Evolutionary conservation across 2,888 invertebrate species (phyloP), one percentile per base, ranked within the genome.

Genomic region (Acrocyrtus sp.): DNA sequence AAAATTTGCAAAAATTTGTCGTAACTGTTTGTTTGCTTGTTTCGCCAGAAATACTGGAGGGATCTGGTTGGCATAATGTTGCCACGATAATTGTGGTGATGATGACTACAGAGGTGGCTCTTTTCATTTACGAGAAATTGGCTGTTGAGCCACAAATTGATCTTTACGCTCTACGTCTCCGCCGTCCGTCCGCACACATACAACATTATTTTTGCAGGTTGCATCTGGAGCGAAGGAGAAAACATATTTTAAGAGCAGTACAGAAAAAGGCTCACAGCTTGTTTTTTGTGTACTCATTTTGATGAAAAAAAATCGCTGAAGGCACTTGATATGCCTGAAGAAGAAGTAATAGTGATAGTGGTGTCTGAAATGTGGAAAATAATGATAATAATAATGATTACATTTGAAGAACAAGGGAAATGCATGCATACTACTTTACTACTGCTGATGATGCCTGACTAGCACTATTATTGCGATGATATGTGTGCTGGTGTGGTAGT

Each of bases 301-400:
- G 26, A 26, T 21, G 24, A 15, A 51, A 51, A 26, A 51, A 27
- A 24, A 34, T 34, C 5, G 45, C 45, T 45, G 10, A 45, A 45
- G 17, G 45, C 8, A n/a, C 19, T 45, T n/a, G 15, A 45, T 45
- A 39, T 10, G 6, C 6, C n/a, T n/a, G 45, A 6, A 45, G 19
- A 45, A 19, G 45, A 47, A 61, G 68, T 68, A 68, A 68, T 68
- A 47, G 48, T 26, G 47, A 70, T 50, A 62, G 69, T 70, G 34
- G 34, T 34, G 69, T 70, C 62, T 70, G 62, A 62, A 70, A 62
- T 70, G 69, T 56, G 50, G 57, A 70, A 70, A 70, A 70, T 70
- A 70, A 70, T 70, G 69, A 62, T 70, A 62, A 70, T 70, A 62
- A 70, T 70, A 70, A 70, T 70, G 65, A 72, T 70, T 63, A 66